These are phyloP conservation scores for Seriola aureovittata DNA, from an alignment of 2,113 vertebrate genomes.

Conservation along the genomic window DNA sequence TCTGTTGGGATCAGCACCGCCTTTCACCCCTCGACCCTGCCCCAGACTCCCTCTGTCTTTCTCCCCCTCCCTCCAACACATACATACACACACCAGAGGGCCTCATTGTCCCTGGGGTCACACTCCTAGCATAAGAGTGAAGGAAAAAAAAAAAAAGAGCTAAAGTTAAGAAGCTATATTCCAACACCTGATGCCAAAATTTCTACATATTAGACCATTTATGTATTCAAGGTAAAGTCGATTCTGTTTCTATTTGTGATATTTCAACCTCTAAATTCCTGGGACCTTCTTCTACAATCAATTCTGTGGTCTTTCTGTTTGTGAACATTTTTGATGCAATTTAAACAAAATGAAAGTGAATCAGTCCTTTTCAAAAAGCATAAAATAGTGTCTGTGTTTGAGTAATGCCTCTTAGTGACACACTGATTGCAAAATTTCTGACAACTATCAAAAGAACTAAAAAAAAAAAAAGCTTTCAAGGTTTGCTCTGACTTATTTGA, in stretches of 20 bases:
- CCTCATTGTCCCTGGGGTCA: slow-evolving; percentile 77
- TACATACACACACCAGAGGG: slow-evolving; percentile 69
- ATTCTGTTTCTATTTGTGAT: background rate
- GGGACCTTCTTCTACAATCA: background rate
- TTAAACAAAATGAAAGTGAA: slow-evolving; percentile 18
- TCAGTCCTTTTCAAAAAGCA: slow-evolving; percentile 13
- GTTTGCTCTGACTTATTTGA: background rate
- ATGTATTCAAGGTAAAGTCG: background rate
- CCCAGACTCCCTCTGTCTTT: slow-evolving; percentile 67
- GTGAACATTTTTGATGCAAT: background rate
- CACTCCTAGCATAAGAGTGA: slow-evolving; percentile 50
- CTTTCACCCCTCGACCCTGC: slow-evolving; percentile 75
- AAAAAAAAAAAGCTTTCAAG: background rate
- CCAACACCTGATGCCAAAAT: slow-evolving; percentile 20
- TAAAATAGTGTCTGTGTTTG: background rate
- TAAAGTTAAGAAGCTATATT: slow-evolving; percentile 27
- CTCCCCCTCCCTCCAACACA: slow-evolving; percentile 41
- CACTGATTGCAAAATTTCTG: background rate
- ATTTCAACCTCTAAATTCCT: background rate
- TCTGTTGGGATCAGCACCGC: slow-evolving; percentile 68
- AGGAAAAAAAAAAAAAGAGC: slow-evolving; percentile 52
- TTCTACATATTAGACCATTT: background rate
- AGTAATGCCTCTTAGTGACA: background rate
- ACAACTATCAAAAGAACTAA: background rate
- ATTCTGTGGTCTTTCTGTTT: background rate